A percentile compares a stretch with the other conserved stretches of the same genome.
Evolutionary conservation across 2,888 invertebrate species (phyloP).

Genomic region (Neoitamus cyanurus): DNA sequence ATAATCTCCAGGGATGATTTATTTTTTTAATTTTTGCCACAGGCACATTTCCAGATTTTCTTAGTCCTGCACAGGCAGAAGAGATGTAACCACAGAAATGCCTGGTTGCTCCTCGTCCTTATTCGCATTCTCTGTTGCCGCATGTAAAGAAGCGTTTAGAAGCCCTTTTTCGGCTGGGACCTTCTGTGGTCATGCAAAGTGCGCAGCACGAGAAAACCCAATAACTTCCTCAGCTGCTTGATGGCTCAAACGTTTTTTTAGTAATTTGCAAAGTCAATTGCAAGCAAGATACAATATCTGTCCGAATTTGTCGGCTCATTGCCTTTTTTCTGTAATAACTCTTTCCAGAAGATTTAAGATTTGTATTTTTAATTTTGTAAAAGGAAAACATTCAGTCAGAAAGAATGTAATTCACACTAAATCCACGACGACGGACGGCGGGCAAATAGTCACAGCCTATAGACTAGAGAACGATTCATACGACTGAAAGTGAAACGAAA

Average conservation of each 20-base stretch:
- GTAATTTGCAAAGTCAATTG: conserved; percentile 21
- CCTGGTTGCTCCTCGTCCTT: not conserved
- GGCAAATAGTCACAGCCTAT: no score
- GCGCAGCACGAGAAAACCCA: not conserved
- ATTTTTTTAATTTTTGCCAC: conserved; percentile 39
- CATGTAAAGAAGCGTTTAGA: conserved; percentile 17
- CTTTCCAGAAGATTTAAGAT: no score
- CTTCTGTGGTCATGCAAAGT: not conserved
- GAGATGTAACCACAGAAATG: conserved; percentile 22
- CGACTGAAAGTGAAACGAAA: no score
- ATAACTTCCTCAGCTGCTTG: not conserved
- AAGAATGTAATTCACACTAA: no score
- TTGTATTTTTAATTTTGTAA: no score
- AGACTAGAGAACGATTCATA: no score
- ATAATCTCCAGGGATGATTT: conserved; percentile 25
- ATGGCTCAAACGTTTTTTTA: not conserved
- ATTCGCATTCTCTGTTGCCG: not conserved
- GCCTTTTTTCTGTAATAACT: no score
- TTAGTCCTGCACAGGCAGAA: not conserved
- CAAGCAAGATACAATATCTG: conserved; percentile 1
- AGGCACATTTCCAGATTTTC: not conserved
- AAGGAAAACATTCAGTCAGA: no score
- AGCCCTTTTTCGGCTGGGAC: not conserved
- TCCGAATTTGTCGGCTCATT: not conserved
- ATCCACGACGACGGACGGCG: no score